These are phyloP conservation scores for Recurvirostra avosetta DNA, from an alignment of 2,113 vertebrate genomes.

Conservation along the genomic window DNA sequence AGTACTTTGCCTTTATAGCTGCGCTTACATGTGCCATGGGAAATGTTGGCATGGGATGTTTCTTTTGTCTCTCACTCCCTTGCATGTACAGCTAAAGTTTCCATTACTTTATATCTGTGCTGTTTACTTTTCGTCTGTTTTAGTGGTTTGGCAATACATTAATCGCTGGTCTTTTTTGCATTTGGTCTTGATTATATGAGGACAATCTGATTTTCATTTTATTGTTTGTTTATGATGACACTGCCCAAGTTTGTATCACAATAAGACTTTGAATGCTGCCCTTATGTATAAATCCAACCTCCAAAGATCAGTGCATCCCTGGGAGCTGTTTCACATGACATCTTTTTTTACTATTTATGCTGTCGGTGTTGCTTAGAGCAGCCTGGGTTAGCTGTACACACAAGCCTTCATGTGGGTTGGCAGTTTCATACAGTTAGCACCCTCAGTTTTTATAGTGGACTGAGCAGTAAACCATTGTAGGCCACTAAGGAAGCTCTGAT, in stretches of 20 bases:
- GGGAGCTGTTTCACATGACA: background rate
- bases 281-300: background rate
- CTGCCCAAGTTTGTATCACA: slow-evolving; percentile 4
- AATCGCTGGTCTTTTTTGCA: slow-evolving; percentile 45
- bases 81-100: slow-evolving; percentile 37
- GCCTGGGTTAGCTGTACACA: background rate
- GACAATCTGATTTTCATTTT: slow-evolving; percentile 41
- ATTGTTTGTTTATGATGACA: background rate
- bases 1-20: background rate
- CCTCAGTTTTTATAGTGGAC: background rate
- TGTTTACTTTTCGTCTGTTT: slow-evolving; percentile 61
- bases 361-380: background rate
- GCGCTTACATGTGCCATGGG: background rate
- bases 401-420: background rate
- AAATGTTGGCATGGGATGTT: slow-evolving; percentile 3
- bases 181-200: slow-evolving; percentile 64
- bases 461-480: background rate
- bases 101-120: slow-evolving; percentile 36
- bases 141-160: slow-evolving; percentile 66
- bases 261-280: slow-evolving; percentile 6
- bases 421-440: background rate
- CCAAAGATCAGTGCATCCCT: background rate
- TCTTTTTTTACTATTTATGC: background rate
- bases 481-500: background rate
- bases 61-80: slow-evolving; percentile 1